Evolutionary conservation across 1,140 invertebrate genomes (phyloP).

Genomic region (Drosophila cardini): DNA sequence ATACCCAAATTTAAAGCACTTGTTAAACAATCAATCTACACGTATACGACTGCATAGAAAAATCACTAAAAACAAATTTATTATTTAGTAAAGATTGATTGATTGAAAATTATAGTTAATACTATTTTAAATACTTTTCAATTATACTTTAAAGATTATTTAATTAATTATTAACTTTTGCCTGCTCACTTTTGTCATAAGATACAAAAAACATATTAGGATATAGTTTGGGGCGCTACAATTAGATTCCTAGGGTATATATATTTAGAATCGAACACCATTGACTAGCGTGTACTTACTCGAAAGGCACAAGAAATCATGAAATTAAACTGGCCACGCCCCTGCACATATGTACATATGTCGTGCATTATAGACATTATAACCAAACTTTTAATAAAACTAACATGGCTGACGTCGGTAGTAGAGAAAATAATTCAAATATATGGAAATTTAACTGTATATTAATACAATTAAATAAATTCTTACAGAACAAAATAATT

Average conservation of each 20-base stretch:
- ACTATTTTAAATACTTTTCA: background rate
- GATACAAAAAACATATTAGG: background rate
- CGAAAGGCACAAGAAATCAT: no score
- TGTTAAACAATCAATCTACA: background rate
- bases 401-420: background rate
- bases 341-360: background rate
- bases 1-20: background rate
- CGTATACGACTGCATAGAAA: no score
- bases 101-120: background rate
- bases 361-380: background rate
- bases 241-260: no score
- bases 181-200: conserved; percentile 9
- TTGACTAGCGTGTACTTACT: no score
- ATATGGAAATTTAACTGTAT: background rate
- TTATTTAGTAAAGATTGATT: no score
- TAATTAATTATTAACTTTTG: background rate
- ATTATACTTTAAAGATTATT: background rate
- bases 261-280: no score
- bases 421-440: background rate
- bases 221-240: no score
- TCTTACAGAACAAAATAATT: no score
- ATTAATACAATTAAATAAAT: background rate
- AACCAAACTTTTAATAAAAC: background rate
- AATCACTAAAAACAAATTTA: no score
- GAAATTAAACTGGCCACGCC: no score